phyloP scores from a whole-genome alignment of 1,140 invertebrate species.

The Drepana arcuata region DNA sequence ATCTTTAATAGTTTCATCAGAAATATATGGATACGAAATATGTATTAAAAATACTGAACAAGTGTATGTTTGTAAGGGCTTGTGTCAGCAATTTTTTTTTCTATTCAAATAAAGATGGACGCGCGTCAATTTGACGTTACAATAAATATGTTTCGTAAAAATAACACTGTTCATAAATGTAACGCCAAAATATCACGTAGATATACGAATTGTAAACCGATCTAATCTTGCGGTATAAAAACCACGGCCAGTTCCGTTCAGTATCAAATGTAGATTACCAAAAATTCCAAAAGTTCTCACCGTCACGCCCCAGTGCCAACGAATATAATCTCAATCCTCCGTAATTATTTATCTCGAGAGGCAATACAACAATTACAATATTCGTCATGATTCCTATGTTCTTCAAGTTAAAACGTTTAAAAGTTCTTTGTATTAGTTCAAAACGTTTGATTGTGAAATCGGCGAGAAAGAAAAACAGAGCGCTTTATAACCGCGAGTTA shows the following conservation, averaged over 20 bases:
- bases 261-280: constrained; percentile 61
- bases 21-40: too few relatives aligned
- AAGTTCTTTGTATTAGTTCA: constrained; percentile 31
- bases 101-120: too few relatives aligned
- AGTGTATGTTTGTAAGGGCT: too few relatives aligned
- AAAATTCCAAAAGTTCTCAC: constrained; percentile 60
- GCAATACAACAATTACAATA: constrained; percentile 63
- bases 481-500: constrained; percentile 2
- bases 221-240: constrained; percentile 42
- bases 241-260: constrained; percentile 43
- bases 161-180: too few relatives aligned
- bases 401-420: constrained; percentile 37
- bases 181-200: too few relatives aligned
- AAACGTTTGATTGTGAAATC: constrained; percentile 11
- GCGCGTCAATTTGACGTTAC: too few relatives aligned
- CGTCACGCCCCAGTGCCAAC: constrained; percentile 53
- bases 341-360: constrained; percentile 62
- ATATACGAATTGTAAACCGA: too few relatives aligned
- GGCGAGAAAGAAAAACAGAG: constrained; percentile 9
- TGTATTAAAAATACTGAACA: too few relatives aligned
- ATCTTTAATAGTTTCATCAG: too few relatives aligned
- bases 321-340: constrained; percentile 52
- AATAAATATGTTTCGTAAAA: too few relatives aligned
- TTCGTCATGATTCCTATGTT: constrained; percentile 56
- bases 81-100: too few relatives aligned